These are phyloP conservation scores for Hipparchia sbordonii DNA, from an alignment of 2,888 invertebrate species.

Conservation along the genomic window DNA sequence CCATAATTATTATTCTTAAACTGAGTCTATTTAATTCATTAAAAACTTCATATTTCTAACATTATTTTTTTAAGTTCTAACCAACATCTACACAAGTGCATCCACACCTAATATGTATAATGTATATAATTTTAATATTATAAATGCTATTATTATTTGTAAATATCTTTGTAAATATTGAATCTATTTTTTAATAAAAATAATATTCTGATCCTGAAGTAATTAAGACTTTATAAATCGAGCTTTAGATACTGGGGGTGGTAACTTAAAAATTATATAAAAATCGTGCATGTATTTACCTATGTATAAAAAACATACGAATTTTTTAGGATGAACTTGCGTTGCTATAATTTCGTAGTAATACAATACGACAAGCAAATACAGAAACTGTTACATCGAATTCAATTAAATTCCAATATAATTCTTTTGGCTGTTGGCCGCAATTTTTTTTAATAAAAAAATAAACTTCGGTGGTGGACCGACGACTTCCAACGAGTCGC, in stretches of 20 bases:
- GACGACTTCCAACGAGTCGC: too few species aligned
- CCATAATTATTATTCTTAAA: too few species aligned
- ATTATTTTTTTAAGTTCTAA: neutral
- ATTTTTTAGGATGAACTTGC: neutral
- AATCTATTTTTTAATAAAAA: neutral
- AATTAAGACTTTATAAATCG: conserved; percentile 13
- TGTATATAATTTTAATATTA: too few species aligned
- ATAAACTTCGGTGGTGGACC: too few species aligned
- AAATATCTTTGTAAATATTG: conserved; percentile 4
- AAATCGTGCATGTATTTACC: too few species aligned
- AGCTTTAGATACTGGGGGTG: conserved; percentile 15
- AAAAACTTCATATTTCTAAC: too few species aligned
- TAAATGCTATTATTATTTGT: neutral
- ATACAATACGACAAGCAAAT: neutral
- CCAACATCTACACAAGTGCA: conserved; percentile 9
- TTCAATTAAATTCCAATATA: too few species aligned
- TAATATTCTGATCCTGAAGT: conserved; percentile 13
- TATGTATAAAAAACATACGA: neutral
- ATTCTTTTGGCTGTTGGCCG: too few species aligned
- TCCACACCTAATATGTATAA: neutral
- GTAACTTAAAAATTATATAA: neutral
- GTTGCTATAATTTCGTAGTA: conserved; percentile 2
- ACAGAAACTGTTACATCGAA: too few species aligned
- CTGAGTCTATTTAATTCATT: too few species aligned
- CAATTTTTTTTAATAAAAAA: too few species aligned